A percentile compares a stretch with the other conserved stretches of the same genome.
Evolutionary conservation across 2,113 vertebrate genomes (phyloP).

Genomic region (Bombycilla garrulus): DNA sequence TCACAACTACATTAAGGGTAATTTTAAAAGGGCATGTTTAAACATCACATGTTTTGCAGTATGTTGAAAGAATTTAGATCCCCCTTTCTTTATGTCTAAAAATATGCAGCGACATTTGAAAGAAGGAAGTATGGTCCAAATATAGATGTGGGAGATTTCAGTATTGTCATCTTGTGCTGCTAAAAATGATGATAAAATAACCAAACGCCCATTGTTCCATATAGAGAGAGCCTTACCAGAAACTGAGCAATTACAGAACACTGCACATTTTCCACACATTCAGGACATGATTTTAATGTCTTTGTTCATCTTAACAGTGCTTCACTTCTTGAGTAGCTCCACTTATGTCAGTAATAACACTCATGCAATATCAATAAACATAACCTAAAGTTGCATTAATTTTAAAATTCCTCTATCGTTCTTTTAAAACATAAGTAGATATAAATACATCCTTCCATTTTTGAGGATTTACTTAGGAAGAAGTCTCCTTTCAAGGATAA

Average conservation of each 20-base stretch:
- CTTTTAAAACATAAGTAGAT: not conserved
- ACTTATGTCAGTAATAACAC: not conserved
- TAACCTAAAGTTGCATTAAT: not conserved
- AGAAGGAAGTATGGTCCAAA: constrained; percentile 62
- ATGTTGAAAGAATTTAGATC: constrained; percentile 50
- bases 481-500: not conserved
- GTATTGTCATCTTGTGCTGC: constrained; percentile 34
- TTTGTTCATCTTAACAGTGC: not conserved
- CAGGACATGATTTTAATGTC: not conserved
- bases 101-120: constrained; percentile 49
- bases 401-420: not conserved
- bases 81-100: constrained; percentile 40
- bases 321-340: not conserved
- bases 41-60: not conserved
- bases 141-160: constrained; percentile 55
- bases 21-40: not conserved
- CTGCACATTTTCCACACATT: not conserved
- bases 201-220: not conserved
- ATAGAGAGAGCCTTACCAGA: not conserved
- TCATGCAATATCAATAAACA: not conserved
- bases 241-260: not conserved
- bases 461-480: not conserved
- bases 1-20: not conserved
- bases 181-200: not conserved
- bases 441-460: not conserved